Evolutionary conservation across 2,888 invertebrate species (phyloP).

Genomic region (Sepioteuthis lessoniana): DNA sequence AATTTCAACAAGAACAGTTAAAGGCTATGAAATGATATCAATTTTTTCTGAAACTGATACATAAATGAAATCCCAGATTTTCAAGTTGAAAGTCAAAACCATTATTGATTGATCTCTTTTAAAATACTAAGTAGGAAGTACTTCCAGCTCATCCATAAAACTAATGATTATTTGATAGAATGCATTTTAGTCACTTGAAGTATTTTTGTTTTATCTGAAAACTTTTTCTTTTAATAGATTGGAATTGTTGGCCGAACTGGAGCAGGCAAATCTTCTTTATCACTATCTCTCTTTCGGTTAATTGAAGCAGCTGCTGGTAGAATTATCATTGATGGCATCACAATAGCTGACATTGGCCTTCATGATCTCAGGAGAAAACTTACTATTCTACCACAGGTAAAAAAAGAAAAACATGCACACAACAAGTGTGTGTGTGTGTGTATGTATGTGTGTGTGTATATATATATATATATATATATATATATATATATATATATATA

Average conservation of each 20-base stretch:
- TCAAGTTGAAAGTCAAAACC: no score
- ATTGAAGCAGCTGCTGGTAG: conserved; percentile 68
- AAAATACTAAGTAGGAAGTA: no score
- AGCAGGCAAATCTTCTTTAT: conserved; percentile 72
- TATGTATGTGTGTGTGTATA: no score
- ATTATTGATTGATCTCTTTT: no score
- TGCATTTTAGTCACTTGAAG: neutral
- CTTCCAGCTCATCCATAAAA: no score
- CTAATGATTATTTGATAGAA: neutral
- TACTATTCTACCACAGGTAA: conserved; percentile 72
- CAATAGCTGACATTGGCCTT: conserved; percentile 63
- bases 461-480: no score
- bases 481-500: no score
- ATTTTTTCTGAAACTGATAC: no score
- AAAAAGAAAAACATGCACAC: neutral
- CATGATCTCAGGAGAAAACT: conserved; percentile 68
- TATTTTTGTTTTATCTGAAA: neutral
- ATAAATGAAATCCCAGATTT: no score
- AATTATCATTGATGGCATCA: conserved; percentile 68
- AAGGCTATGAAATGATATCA: no score
- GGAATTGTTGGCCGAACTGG: conserved; percentile 73
- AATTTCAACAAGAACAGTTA: no score
- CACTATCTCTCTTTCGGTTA: conserved; percentile 70
- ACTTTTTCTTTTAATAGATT: conserved; percentile 59
- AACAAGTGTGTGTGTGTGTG: no score